These are phyloP conservation scores for Mormyrus proboscirostris DNA, from an alignment of 2,797 vertebrate species.

Conservation along the genomic window DNA sequence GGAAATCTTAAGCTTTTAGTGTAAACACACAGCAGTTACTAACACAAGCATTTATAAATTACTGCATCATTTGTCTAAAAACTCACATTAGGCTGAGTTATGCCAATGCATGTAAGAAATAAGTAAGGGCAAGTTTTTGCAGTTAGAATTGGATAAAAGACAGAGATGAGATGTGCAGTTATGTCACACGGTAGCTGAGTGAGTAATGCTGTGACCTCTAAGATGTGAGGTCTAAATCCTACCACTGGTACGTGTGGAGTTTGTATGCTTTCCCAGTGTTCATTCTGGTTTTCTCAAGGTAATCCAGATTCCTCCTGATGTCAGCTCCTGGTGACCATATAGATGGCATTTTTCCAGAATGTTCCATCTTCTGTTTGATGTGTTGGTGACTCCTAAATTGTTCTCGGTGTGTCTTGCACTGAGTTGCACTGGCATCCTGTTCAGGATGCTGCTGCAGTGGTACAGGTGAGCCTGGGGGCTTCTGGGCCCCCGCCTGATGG, in stretches of 20 bases:
- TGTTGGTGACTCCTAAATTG: neutral
- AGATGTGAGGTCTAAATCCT: no score
- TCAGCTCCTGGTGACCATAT: neutral
- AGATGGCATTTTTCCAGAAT: neutral
- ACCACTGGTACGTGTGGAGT: neutral
- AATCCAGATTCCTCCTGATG: neutral
- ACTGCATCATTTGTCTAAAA: neutral
- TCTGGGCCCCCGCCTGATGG: neutral
- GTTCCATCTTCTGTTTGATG: neutral
- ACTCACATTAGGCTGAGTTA: neutral
- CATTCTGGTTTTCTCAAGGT: neutral
- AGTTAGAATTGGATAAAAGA: neutral
- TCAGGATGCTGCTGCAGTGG: neutral
- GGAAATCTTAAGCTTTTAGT: neutral
- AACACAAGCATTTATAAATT: neutral
- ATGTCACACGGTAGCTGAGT: neutral
- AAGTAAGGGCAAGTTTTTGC: neutral
- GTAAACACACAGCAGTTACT: neutral
- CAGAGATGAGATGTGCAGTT: neutral
- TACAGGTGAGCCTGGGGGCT: neutral
- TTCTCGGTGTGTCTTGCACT: neutral
- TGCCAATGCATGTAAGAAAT: neutral
- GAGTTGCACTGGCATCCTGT: neutral
- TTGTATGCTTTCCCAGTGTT: neutral
- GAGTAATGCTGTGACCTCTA: neutral